Base-by-base conservation (phyloP, 2,888 invertebrate species). In the Ochropleura leucogaster region DNA sequence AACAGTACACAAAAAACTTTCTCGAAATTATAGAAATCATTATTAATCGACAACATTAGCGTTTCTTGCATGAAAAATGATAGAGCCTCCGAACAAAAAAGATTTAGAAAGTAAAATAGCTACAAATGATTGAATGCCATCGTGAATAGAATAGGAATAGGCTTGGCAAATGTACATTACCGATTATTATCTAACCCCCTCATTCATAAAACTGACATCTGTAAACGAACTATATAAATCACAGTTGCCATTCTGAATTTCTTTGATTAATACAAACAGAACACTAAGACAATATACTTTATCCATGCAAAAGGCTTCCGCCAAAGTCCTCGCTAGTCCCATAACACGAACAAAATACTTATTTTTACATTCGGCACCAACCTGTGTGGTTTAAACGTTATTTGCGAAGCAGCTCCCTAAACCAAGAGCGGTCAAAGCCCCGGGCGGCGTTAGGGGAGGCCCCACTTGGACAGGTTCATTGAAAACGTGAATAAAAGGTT, bases 81-180 rank as follows among this genome's bases (percentile, higher is more conserved):
- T 51, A 59, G 55, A 66, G n/a, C 20, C 68, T 30, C 20, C 30
- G 30, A 53, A 84, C 73, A 79, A 81, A 65, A 63, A 68, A 60
- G 20, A 63, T 67, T 77, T 86, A 86, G 85, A 86, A 86, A 86
- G 85, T 80, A 65, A 53, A 69, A 77, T 73, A 80, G 74, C 63
- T 55, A 62, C 12, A 59, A 71, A 81, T 72, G 46, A 73, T 73
- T 71, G 5, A 72, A 70, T 70, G 18, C 59, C 68, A 72, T 66
- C n/a, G 68, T 68, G 71, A 74, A 63, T 76, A 64, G 51, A 68
- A 74, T 42, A 80, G 44, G 49, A 67, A 77, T 53, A 74, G 65
- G 66, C 62, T 81, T 60, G 70, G 42, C 68, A 57, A 68, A 79
- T 65, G 18, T 47, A 51, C 51, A 42, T 69, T 67, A 42, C 68